Conservation (phyloP, 2,113 vertebrate species). For the Chrysemys picta region DNA sequence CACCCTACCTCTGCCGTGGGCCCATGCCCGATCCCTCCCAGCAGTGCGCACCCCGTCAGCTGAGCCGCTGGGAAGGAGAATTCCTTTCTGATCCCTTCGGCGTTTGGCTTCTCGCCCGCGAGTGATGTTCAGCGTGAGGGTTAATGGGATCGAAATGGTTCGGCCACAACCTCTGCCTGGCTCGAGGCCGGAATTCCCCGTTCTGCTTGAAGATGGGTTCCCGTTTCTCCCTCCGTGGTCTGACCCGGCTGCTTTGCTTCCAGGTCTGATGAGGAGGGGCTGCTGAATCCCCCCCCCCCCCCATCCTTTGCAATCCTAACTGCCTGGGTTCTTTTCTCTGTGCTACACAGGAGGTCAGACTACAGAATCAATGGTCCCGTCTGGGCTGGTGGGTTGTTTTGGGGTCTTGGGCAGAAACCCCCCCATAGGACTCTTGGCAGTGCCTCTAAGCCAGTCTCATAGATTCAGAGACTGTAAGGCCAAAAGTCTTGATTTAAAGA, state of each 20-base stretch:
- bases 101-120: not conserved
- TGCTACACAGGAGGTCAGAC: not conserved
- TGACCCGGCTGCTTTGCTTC: not conserved
- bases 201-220: not conserved
- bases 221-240: not conserved
- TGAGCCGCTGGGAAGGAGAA: too few species aligned
- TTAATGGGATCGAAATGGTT: not conserved
- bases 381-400: not conserved
- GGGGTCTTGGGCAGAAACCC: not conserved
- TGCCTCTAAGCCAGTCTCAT: too few species aligned
- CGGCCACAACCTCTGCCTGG: not conserved
- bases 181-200: not conserved
- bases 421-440: too few species aligned
- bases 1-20: not conserved
- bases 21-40: not conserved
- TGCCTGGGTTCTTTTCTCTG: not conserved
- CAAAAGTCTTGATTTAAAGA: not conserved
- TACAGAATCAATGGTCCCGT: too few species aligned
- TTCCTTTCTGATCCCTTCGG: not conserved
- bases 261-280: not conserved
- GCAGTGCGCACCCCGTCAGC: not conserved
- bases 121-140: not conserved
- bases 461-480: too few species aligned
- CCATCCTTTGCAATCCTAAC: not conserved
- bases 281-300: not conserved